phyloP scores from a whole-genome alignment of 1,140 invertebrate genomes.

The Drosophila suzukii region DNA sequence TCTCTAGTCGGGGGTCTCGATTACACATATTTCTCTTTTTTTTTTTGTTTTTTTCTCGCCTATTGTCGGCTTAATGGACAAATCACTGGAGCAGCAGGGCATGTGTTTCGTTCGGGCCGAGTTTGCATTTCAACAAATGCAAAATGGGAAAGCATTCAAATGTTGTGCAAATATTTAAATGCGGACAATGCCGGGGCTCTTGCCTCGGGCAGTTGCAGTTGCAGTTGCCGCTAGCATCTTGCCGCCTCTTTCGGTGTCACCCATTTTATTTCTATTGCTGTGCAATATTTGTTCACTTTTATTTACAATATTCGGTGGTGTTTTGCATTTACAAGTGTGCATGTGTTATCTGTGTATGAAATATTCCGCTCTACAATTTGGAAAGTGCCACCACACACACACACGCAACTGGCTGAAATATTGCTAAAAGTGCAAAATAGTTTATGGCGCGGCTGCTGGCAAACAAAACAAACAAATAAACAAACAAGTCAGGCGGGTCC shows the following conservation, averaged over 20 bases:
- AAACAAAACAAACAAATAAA: slow-evolving; percentile 46
- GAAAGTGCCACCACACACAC: slow-evolving; percentile 61
- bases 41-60: slow-evolving; percentile 19
- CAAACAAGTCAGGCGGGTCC: slow-evolving; percentile 7
- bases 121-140: slow-evolving; percentile 65
- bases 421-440: slow-evolving; percentile 80
- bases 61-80: slow-evolving; percentile 65
- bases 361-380: slow-evolving; percentile 67
- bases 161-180: slow-evolving; percentile 78
- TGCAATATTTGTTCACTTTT: slow-evolving; percentile 68
- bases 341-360: slow-evolving; percentile 50
- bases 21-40: not conserved
- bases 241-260: slow-evolving; percentile 14
- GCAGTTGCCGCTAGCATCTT: slow-evolving; percentile 16
- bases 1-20: not conserved
- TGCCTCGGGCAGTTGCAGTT: slow-evolving; percentile 24
- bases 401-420: slow-evolving; percentile 59
- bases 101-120: slow-evolving; percentile 40
- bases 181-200: slow-evolving; percentile 62
- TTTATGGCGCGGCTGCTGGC: slow-evolving; percentile 65
- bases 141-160: slow-evolving; percentile 76
- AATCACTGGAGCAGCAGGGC: slow-evolving; percentile 43
- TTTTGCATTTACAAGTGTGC: slow-evolving; percentile 44
- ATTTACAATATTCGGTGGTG: slow-evolving; percentile 70
- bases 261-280: slow-evolving; percentile 47